Conservation (phyloP, 1,140 invertebrate species). For the Zaprionus inermis region DNA sequence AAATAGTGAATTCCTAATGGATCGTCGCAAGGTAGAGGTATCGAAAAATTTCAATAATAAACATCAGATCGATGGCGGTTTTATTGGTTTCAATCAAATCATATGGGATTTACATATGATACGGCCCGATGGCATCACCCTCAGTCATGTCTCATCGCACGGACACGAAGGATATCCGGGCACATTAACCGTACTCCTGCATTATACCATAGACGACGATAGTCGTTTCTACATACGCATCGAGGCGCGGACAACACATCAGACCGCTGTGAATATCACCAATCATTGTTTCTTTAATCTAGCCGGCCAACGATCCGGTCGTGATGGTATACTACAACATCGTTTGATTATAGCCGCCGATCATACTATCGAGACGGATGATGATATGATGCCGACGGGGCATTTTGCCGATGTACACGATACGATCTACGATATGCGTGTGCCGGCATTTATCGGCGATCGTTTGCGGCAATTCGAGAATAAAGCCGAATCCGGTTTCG, state of each 20-base stretch:
- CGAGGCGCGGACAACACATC: slow-evolving; percentile 89
- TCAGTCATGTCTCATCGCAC: slow-evolving; percentile 89
- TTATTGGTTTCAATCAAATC: slow-evolving; percentile 93
- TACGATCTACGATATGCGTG: slow-evolving; percentile 89
- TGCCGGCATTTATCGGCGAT: slow-evolving; percentile 85
- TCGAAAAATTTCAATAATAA: slow-evolving; percentile 88
- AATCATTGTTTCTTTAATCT: slow-evolving; percentile 98
- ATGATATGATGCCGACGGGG: slow-evolving; percentile 91
- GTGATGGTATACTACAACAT: slow-evolving; percentile 89
- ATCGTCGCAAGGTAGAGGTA: slow-evolving; percentile 88
- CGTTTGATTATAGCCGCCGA: slow-evolving; percentile 89
- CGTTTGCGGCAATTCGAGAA: slow-evolving; percentile 83
- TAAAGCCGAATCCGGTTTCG: slow-evolving; percentile 86
- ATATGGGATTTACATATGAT: slow-evolving; percentile 85
- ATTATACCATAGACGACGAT: slow-evolving; percentile 89
- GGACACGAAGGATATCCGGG: slow-evolving; percentile 96
- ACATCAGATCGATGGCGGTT: slow-evolving; percentile 94
- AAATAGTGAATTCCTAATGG: slow-evolving; percentile 88
- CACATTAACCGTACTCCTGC: slow-evolving; percentile 87
- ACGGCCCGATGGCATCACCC: slow-evolving; percentile 81
- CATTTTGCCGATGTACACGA: slow-evolving; percentile 87
- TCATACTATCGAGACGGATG: slow-evolving; percentile 89
- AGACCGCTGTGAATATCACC: slow-evolving; percentile 94
- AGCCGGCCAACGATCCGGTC: slow-evolving; percentile 88
- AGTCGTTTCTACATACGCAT: slow-evolving; percentile 90